Conservation (phyloP, 2,797 vertebrate species). For the Onychomys leucogaster region DNA sequence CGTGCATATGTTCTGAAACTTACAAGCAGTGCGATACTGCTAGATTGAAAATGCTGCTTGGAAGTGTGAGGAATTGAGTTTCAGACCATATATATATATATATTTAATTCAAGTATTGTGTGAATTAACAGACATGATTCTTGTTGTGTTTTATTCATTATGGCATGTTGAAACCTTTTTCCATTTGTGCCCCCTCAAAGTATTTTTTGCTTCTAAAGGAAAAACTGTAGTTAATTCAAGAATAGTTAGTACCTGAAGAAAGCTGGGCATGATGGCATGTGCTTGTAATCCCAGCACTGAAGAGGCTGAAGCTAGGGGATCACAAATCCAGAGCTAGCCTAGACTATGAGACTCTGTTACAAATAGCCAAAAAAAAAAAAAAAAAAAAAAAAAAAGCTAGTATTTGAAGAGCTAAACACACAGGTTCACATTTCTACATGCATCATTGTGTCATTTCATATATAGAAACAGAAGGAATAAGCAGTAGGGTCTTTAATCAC, state of each 20-base stretch:
- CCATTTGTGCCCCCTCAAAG: not conserved
- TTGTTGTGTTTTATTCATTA: constrained; percentile 58
- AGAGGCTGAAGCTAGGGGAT: not conserved
- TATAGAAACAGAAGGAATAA: constrained; percentile 16
- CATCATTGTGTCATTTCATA: constrained; percentile 5
- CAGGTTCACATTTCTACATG: constrained; percentile 27
- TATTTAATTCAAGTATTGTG: constrained; percentile 4
- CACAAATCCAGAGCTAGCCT: not conserved
- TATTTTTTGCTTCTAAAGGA: constrained; percentile 2
- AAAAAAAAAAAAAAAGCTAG: not conserved
- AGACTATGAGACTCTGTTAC: not conserved
- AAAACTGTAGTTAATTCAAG: constrained; percentile 21
- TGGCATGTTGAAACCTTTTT: constrained; percentile 61
- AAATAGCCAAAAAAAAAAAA: not conserved
- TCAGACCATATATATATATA: not conserved
- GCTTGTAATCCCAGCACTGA: not conserved
- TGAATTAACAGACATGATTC: constrained; percentile 42
- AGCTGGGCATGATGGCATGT: not conserved
- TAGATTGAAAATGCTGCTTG: constrained; percentile 15
- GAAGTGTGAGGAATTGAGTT: not conserved
- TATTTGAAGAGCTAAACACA: constrained; percentile 34
- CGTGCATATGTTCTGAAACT: not conserved
- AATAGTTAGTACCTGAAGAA: constrained; percentile 40
- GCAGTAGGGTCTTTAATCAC: not conserved
- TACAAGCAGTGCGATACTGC: not conserved